Evolutionary conservation across 2,113 vertebrate genomes (phyloP), one percentile per base, ranked within the genome.

Genomic region (Osmerus eperlanus): DNA sequence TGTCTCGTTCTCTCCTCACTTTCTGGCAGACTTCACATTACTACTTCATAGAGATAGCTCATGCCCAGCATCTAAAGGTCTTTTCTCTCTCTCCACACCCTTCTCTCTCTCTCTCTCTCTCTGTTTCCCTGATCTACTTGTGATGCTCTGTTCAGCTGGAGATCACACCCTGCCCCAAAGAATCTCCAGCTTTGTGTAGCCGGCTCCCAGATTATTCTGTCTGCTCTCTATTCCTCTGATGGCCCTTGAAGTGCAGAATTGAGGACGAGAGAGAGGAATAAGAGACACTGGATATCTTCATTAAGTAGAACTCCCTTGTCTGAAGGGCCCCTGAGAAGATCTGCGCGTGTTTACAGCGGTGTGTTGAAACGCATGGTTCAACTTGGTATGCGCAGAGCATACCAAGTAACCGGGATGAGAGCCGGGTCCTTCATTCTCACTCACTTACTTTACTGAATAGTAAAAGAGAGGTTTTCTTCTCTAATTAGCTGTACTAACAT

Each of bases 141-240:
- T 52, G 65, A 68, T 64, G 62, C 73, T 70, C 67, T 6, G 65
- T 71, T 47, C 15, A 71, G 54, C 59, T 1, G 65, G 75, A 83
- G 68, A 81, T 86, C 73, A 86, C 75, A 82, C 68, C 66, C 78
- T 54, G 65, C 82, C 75, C 63, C 74, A 41, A 68, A 78, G 51
- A 70, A 70, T 59, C 67, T 65, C 59, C 58, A 41, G 74, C 74
- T 83, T 81, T 75, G 77, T 75, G 83, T 70, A 77, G 83, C 65
- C 67, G 70, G 74, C 76, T 80, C 81, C 83, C 81, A 70, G 79
- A 87, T 71, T 83, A 84, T 86, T 86, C 76, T 79, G 84, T 73
- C 70, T 72, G 82, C 83, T 81, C 76, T 65, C 64, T 18, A 74
- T 58, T 81, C 62, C 72, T 76, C 69, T 70, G 76, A 68, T 66